A percentile compares a stretch with the other conserved stretches of the same genome.
Evolutionary conservation across 2,113 vertebrate species (phyloP).

Genomic region (Spheniscus mendiculus): DNA sequence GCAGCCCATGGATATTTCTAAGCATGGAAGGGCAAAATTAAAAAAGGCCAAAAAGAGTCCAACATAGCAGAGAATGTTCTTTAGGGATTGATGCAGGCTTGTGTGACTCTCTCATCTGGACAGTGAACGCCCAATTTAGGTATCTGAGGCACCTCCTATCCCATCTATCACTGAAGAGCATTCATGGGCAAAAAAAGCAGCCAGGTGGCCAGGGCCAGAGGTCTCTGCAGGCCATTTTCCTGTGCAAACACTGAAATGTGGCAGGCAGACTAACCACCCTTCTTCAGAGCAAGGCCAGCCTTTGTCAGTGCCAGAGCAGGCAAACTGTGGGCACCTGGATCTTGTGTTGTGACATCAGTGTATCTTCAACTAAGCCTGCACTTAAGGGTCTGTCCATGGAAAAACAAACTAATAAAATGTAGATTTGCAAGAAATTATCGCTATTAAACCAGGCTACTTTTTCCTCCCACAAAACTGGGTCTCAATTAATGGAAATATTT

Average conservation of each 20-base stretch:
- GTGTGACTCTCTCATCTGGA: not conserved
- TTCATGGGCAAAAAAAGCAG: not conserved
- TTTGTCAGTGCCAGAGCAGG: not conserved
- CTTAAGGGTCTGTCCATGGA: not conserved
- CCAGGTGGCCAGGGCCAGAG: not conserved
- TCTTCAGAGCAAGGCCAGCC: not conserved
- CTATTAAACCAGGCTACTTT: slow-evolving; percentile 1
- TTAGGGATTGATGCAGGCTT: not conserved
- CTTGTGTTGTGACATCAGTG: not conserved
- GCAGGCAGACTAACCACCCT: not conserved
- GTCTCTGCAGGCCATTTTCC: not conserved
- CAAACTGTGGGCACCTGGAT: not conserved
- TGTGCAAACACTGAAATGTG: not conserved
- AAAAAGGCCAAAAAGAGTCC: not conserved
- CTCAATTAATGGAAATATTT: slow-evolving; percentile 66
- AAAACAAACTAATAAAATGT: slow-evolving; percentile 9
- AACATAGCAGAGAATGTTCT: not conserved
- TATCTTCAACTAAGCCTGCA: not conserved
- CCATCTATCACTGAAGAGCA: not conserved
- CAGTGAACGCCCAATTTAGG: not conserved
- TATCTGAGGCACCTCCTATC: not conserved
- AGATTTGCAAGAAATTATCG: not conserved
- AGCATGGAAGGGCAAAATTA: not conserved
- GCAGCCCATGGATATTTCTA: not conserved
- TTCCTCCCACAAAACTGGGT: not conserved